Evolutionary conservation across 1,140 invertebrate genomes (phyloP).

Genomic region (Leguminivora glycinivorella): DNA sequence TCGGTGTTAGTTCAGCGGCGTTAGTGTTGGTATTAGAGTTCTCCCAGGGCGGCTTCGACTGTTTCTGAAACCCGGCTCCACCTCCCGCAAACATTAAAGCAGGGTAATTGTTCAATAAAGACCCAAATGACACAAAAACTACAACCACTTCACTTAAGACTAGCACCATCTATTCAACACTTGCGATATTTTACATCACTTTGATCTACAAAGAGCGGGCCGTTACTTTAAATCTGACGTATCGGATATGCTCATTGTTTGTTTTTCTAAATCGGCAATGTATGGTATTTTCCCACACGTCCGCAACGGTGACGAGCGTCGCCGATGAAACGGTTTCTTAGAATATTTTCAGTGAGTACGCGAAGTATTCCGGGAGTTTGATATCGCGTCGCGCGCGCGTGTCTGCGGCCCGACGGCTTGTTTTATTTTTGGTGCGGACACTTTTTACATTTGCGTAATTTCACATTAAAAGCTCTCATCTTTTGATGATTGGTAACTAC

Average conservation of each 20-base stretch:
- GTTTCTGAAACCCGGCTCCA: conserved; percentile 68
- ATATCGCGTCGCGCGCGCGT: conserved; percentile 41
- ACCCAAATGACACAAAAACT: conserved; percentile 35
- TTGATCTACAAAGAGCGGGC: background rate
- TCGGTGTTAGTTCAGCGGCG: conserved; percentile 49
- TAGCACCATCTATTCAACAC: conserved; percentile 20
- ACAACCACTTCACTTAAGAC: conserved; percentile 32
- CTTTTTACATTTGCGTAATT: conserved; percentile 67
- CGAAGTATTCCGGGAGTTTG: conserved; percentile 57
- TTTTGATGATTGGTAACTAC: conserved; percentile 48
- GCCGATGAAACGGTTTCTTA: conserved; percentile 41
- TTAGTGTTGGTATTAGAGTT: conserved; percentile 43
- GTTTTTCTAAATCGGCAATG: conserved; percentile 22
- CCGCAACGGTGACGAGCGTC: conserved; percentile 34
- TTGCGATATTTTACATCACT: conserved; percentile 22
- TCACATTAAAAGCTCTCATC: conserved; percentile 44
- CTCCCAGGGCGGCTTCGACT: conserved; percentile 72
- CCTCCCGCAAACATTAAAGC: conserved; percentile 65
- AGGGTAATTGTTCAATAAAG: conserved; percentile 8
- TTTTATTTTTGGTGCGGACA: conserved; percentile 68
- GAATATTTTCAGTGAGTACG: conserved; percentile 61
- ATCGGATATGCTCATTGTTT: conserved; percentile 35
- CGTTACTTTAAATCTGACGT: conserved; percentile 24
- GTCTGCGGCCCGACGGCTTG: conserved; percentile 55
- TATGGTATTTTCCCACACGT: conserved; percentile 47